Evolutionary conservation across 2,113 vertebrate species (phyloP), one percentile per base, ranked within the genome.

Genomic region (Pyrgilauda ruficollis): DNA sequence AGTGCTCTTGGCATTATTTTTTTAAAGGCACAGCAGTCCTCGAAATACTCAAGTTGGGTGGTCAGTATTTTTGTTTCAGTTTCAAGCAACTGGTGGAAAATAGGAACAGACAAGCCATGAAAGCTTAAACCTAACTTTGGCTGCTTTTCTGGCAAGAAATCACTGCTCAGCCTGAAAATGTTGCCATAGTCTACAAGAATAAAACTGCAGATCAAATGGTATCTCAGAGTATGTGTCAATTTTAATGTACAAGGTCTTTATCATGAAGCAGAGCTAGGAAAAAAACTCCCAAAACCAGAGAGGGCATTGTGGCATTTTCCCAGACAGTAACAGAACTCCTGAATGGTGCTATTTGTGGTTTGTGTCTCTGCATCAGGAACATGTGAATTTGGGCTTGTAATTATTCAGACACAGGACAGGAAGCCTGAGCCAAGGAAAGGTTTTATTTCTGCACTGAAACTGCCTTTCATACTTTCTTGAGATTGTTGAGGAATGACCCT

Each of bases 1-100:
- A 80, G 30, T 59, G 35, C 17, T 85, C 8, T 17, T 67, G 73
- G 44, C 52, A 50, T 55, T 90, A 39, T 88, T 63, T 93, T 90
- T 92, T 90, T 70, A 63, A 90, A 94, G 63, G 33, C 50, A 88
- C 9, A 88, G 47, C 10, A 88, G 30, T 77, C 68, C 66, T 66
- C 95, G 79, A 93, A 95, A 76, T 74, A 77, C 63, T 95, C 90
- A 77, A 70, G 35, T 33, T 96, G 92, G 82, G 94, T 94, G 95
- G 94, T 93, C 93, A 90, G 55, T 83, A 83, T 77, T 91, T 96
- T 91, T 80, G 27, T 89, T 94, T 82, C 46, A 52, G 46, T 55
- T 81, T 94, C 43, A 74, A 91, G 67, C 33, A 91, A 89, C 37
- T 87, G 37, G 66, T 87, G 41, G 89, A 91, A 91, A 96, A 96